These are phyloP conservation scores for Trematomus bernacchii DNA, from an alignment of 2,797 vertebrate species.

Conservation along the genomic window DNA sequence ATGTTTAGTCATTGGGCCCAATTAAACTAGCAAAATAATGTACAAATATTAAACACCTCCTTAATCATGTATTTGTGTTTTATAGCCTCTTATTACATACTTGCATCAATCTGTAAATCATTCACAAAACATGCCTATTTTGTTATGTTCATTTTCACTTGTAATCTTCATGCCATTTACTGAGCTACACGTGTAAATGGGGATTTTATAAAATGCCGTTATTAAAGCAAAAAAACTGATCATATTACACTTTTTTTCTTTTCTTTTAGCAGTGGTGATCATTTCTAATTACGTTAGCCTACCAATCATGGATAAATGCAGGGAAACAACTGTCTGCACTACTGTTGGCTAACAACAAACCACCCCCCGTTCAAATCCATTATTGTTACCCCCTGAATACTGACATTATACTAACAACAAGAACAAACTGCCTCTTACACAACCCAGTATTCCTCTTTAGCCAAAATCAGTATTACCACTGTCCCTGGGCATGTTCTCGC, in stretches of 20 bases:
- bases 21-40: too few species aligned
- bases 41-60: neutral
- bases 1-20: conserved; percentile 3
- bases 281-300: conserved; percentile 35
- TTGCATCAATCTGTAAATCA: neutral
- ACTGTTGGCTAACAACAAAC: conserved; percentile 37
- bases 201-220: conserved; percentile 6
- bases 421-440: conserved; percentile 45
- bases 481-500: conserved; percentile 68
- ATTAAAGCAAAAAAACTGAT: conserved; percentile 17
- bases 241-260: neutral
- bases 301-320: conserved; percentile 38
- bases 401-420: conserved; percentile 57
- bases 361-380: conserved; percentile 34
- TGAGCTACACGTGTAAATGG: conserved; percentile 14
- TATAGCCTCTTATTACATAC: neutral
- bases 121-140: neutral
- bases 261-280: conserved; percentile 23
- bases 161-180: conserved; percentile 18
- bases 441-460: conserved; percentile 48
- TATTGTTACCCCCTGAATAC: conserved; percentile 51
- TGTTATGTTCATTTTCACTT: conserved; percentile 8
- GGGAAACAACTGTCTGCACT: conserved; percentile 40
- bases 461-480: conserved; percentile 72
- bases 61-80: neutral